Percentiles rank a stretch among this genome's conserved stretches.
These are phyloP conservation scores for Semicossyphus pulcher DNA, from an alignment of 2,113 vertebrate species.

Conservation along the genomic window DNA sequence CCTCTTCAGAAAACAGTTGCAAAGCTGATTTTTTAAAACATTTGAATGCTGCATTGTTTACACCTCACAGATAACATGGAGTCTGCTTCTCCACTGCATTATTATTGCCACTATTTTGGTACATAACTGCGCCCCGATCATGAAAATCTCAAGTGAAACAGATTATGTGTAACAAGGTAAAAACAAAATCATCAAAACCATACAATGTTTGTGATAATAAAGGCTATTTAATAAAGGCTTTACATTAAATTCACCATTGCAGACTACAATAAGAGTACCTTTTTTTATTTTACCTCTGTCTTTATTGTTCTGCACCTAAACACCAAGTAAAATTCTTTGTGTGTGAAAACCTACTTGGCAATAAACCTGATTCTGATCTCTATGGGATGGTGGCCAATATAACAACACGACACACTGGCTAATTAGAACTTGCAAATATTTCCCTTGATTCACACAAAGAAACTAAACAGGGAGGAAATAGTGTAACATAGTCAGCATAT, in stretches of 20 bases:
- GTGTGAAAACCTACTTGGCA: no score
- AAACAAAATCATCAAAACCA: no score
- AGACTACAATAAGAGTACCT: background rate
- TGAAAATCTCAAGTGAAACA: no score
- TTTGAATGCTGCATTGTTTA: background rate
- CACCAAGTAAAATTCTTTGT: no score
- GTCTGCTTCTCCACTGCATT: no score
- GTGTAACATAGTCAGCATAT: background rate
- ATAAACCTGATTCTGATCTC: no score
- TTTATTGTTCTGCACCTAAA: no score
- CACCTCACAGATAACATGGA: background rate
- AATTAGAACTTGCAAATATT: background rate
- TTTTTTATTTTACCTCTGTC: no score
- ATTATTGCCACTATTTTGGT: no score
- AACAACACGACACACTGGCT: background rate
- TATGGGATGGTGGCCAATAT: background rate
- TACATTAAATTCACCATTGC: background rate
- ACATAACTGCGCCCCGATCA: no score
- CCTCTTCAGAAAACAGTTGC: background rate
- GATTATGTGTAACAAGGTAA: no score
- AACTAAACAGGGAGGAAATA: background rate
- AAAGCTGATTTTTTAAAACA: background rate
- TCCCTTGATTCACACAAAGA: background rate
- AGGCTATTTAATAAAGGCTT: background rate
- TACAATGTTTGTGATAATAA: background rate